These are phyloP conservation scores for Andrena marginata DNA, from an alignment of 2,888 invertebrate genomes.

Conservation along the genomic window DNA sequence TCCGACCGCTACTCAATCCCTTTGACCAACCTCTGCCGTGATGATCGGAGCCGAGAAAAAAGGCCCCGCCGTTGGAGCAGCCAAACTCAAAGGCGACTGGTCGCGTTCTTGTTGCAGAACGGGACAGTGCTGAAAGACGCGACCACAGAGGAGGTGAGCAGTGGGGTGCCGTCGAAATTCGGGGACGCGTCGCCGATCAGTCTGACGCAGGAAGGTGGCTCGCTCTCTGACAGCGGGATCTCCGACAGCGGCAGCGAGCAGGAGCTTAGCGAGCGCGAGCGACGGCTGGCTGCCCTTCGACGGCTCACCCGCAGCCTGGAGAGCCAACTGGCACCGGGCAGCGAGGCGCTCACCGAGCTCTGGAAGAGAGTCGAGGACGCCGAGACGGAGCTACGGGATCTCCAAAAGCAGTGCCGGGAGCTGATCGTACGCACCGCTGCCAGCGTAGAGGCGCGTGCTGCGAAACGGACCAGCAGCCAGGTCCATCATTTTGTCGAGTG, in stretches of 20 bases:
- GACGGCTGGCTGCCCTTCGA: constrained; percentile 89
- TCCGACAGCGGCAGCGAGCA: constrained; percentile 91
- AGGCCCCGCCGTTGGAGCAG: not conserved
- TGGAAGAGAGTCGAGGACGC: constrained; percentile 90
- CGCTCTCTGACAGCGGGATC: constrained; percentile 92
- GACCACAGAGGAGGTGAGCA: constrained; percentile 64
- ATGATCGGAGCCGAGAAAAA: not conserved
- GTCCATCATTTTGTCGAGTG: constrained; percentile 59
- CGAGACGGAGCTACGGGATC: constrained; percentile 89
- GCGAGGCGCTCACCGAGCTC: constrained; percentile 88
- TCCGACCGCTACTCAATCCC: too few relatives aligned
- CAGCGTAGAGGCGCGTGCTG: constrained; percentile 82
- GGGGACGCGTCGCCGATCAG: constrained; percentile 75
- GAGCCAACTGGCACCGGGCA: constrained; percentile 89
- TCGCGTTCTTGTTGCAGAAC: constrained; percentile 70
- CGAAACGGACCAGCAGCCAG: constrained; percentile 57
- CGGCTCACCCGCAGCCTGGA: constrained; percentile 90
- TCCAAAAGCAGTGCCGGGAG: constrained; percentile 90
- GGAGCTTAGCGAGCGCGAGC: constrained; percentile 89
- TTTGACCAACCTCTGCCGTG: too few relatives aligned
- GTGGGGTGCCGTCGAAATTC: constrained; percentile 71
- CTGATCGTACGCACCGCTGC: constrained; percentile 87
- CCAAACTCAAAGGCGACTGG: not conserved
- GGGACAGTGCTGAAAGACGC: constrained; percentile 68
- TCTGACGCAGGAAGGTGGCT: constrained; percentile 86